Evolutionary conservation across 1,140 invertebrate species (phyloP), one percentile per base, ranked within the genome.

Genomic region (Nebria ingens): DNA sequence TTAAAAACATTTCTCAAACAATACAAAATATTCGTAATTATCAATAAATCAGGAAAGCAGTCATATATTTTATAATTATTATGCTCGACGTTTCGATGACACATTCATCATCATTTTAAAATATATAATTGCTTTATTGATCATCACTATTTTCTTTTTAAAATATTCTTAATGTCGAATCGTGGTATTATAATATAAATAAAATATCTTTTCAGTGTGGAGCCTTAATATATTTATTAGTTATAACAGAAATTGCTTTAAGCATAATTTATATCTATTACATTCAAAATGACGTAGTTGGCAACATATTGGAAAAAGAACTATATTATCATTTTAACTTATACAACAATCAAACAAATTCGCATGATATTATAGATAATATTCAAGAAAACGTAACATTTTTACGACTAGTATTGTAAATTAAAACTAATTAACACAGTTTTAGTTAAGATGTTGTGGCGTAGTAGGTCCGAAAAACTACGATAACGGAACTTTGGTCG

Each of bases 161-260:
- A n/a, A n/a, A n/a, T n/a, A n/a, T n/a, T n/a, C n/a, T n/a, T n/a
- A n/a, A n/a, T n/a, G n/a, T n/a, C n/a, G n/a, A n/a, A n/a, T n/a
- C n/a, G n/a, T n/a, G n/a, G n/a, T n/a, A n/a, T n/a, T n/a, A n/a
- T n/a, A n/a, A n/a, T n/a, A n/a, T n/a, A n/a, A n/a, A n/a, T 34
- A 9, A n/a, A 34, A 34, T 34, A 34, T 34, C 15, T 45, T 45
- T 45, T 45, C 15, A 45, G 40, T 45, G 17, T 45, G 40, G 40
- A 12, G 3, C 15, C 3, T 45, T 6, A 6, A 45, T 17, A 12
- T 45, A 12, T 45, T 45, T 17, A 45, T 45, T 45, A 45, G 9
- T 45, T 45, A 12, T 45, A 45, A 45, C 17, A 11, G 40, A 45
- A 45, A 17, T 45, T 12, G 9, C 9, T 45, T 45, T 45, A 17